Conservation (phyloP, 2,888 invertebrate genomes). For the Aleiodes leptofemur region DNA sequence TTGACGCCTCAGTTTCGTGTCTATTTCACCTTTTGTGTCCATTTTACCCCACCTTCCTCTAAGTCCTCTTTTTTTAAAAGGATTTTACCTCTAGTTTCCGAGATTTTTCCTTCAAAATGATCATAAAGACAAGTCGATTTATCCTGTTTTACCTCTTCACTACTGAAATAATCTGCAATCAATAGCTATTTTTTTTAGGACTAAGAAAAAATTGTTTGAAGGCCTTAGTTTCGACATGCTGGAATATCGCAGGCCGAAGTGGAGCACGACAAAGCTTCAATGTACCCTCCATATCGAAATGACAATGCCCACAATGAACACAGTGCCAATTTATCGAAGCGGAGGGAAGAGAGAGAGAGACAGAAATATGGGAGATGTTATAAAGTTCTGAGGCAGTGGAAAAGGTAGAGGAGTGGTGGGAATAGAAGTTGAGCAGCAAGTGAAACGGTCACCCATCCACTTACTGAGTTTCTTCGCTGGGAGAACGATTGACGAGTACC, state of each 20-base stretch:
- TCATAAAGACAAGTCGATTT: too few relatives aligned
- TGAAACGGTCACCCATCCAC: slow-evolving; percentile 50
- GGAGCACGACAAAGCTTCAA: slow-evolving; percentile 52
- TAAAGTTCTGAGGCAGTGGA: neutral
- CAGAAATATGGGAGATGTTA: slow-evolving; percentile 49
- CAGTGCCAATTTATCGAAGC: slow-evolving; percentile 38
- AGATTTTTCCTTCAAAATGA: too few relatives aligned
- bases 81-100: too few relatives aligned
- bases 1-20: slow-evolving; percentile 49
- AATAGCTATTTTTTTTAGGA: neutral
- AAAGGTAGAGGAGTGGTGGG: slow-evolving; percentile 31
- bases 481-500: slow-evolving; percentile 2
- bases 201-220: slow-evolving; percentile 49
- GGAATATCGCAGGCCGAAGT: slow-evolving; percentile 52
- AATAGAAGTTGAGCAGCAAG: neutral
- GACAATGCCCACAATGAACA: slow-evolving; percentile 37
- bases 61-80: too few relatives aligned
- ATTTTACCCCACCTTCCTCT: too few relatives aligned
- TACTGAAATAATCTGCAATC: neutral
- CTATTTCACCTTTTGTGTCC: too few relatives aligned
- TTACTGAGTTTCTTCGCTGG: neutral
- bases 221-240: slow-evolving; percentile 51
- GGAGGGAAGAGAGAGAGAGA: slow-evolving; percentile 43
- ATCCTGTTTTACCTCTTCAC: too few relatives aligned
- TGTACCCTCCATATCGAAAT: slow-evolving; percentile 54